Percentiles rank a stretch among this genome's conserved stretches.
Evolutionary conservation across 2,888 invertebrate species (phyloP).

Genomic region (Antitype chi): DNA sequence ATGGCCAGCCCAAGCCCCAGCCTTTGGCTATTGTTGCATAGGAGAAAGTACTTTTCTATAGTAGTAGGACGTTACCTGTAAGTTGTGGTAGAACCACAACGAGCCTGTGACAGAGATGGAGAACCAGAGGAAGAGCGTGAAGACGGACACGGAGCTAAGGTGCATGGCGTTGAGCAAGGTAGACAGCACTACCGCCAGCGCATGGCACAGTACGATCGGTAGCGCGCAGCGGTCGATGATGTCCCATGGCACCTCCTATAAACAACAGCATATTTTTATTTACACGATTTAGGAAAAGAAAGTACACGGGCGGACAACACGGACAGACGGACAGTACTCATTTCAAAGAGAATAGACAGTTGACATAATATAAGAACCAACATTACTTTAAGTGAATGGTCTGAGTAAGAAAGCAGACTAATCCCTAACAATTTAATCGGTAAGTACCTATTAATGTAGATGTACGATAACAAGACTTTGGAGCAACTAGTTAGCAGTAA

Average conservation of each 20-base stretch:
- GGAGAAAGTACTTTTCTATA: background rate
- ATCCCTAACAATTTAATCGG: conserved; percentile 9
- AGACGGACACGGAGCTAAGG: conserved; percentile 94
- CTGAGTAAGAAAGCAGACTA: background rate
- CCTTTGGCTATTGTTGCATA: background rate
- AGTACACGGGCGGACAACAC: no score
- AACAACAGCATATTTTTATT: conserved; percentile 65
- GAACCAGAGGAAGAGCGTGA: conserved; percentile 95
- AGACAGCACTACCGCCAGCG: conserved; percentile 94
- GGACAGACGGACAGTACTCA: no score
- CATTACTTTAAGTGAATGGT: background rate
- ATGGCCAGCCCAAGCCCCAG: no score
- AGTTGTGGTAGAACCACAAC: conserved; percentile 95
- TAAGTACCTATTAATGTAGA: background rate
- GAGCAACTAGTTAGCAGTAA: conserved; percentile 1
- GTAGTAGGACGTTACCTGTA: conserved; percentile 92
- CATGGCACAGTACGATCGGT: conserved; percentile 95
- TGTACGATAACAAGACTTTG: background rate
- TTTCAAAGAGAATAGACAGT: background rate
- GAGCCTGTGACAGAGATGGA: conserved; percentile 93
- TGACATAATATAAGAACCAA: background rate
- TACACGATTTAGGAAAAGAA: conserved; percentile 2
- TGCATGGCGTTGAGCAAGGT: conserved; percentile 93
- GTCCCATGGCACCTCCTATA: conserved; percentile 93
- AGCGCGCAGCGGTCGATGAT: conserved; percentile 94